Evolutionary conservation across 2,797 vertebrate species (phyloP).

Genomic region (Crossoptilon crossoptilon): DNA sequence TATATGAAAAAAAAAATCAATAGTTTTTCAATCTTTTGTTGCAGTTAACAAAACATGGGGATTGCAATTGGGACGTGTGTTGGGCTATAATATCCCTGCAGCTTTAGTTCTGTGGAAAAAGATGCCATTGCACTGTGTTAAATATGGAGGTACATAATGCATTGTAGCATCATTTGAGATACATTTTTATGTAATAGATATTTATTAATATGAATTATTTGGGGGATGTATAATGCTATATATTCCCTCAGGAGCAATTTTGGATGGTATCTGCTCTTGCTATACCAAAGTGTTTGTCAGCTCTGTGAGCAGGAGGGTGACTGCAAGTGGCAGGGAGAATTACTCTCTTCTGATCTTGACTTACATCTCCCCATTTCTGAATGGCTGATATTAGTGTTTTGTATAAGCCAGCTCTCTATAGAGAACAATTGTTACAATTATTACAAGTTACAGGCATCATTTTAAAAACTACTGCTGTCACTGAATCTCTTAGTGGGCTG

Average conservation of each 20-base stretch:
- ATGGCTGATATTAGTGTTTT: constrained; percentile 6
- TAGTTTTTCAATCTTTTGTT: not conserved
- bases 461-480: not conserved
- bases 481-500: not conserved
- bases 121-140: not conserved
- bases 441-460: constrained; percentile 15
- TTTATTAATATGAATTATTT: not conserved
- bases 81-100: not conserved
- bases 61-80: not conserved
- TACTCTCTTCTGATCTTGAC: constrained; percentile 56
- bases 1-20: not conserved
- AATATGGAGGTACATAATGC: not conserved
- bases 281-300: not conserved
- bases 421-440: not conserved
- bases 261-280: constrained; percentile 4
- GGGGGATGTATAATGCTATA: not conserved
- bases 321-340: not conserved
- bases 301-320: not conserved
- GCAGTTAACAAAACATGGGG: not conserved
- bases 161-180: not conserved
- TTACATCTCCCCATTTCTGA: constrained; percentile 31
- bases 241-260: not conserved
- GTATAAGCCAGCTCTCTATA: constrained; percentile 26
- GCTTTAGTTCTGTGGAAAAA: not conserved
- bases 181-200: not conserved